Percentiles rank a stretch among this genome's conserved stretches.
Conservation (phyloP, 2,113 vertebrate genomes). For the Nettapus auritus region DNA sequence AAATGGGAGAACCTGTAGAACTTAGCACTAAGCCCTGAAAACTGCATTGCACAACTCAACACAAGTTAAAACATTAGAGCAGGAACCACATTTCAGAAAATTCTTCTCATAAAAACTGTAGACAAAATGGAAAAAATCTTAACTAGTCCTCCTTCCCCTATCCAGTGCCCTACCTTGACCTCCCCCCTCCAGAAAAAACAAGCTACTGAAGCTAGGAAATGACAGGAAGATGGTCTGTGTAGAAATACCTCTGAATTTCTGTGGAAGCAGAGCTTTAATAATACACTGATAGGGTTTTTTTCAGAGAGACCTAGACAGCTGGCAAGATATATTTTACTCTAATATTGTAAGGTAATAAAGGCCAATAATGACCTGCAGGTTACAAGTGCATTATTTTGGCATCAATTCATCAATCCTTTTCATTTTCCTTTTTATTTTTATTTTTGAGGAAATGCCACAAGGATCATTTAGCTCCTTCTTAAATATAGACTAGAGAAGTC, state of each 20-base stretch:
- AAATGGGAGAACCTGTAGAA: not conserved
- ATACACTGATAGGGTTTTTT: not conserved
- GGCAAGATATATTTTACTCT: not conserved
- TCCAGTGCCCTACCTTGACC: not conserved
- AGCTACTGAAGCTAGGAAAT: not conserved
- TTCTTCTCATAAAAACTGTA: fast-evolving
- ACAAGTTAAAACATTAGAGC: not conserved
- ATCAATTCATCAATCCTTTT: not conserved
- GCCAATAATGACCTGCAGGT: not conserved
- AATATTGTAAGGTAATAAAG: not conserved
- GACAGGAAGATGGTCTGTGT: not conserved
- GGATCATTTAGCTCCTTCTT: not conserved
- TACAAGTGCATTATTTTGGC: not conserved
- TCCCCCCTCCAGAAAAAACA: not conserved
- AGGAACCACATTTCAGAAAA: not conserved
- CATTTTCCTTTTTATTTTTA: not conserved
- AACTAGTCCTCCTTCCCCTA: not conserved
- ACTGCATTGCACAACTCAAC: not conserved
- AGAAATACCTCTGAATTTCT: not conserved
- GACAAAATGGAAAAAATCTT: not conserved
- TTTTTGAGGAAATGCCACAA: not conserved
- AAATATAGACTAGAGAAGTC: not conserved
- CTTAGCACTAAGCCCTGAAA: not conserved
- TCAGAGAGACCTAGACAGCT: not conserved
- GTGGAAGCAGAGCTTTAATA: not conserved